These are phyloP conservation scores for Triplophysa bombifrons DNA, from an alignment of 2,797 vertebrate species.

Conservation along the genomic window DNA sequence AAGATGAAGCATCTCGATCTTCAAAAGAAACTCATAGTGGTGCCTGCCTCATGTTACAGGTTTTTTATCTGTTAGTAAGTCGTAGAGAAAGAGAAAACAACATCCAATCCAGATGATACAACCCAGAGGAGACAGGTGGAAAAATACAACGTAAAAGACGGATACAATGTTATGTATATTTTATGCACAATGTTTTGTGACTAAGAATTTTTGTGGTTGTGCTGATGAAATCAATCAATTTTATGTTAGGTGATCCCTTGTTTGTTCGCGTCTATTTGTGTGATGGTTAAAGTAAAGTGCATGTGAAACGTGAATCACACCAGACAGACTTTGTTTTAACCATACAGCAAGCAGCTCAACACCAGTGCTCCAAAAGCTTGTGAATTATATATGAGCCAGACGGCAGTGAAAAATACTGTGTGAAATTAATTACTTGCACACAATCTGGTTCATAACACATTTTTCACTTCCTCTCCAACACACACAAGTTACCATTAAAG, in stretches of 20 bases:
- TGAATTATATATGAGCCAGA: slow-evolving; percentile 7
- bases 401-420: neutral
- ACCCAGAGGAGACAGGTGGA: neutral
- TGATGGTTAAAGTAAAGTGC: neutral
- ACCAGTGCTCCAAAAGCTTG: neutral
- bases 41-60: neutral
- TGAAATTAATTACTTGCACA: neutral
- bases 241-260: neutral
- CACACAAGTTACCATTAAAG: neutral
- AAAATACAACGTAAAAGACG: neutral
- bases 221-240: too few relatives aligned
- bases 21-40: neutral
- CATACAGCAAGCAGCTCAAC: neutral
- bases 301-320: neutral
- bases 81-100: neutral
- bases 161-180: too few relatives aligned
- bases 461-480: neutral
- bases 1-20: slow-evolving; percentile 4
- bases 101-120: neutral
- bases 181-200: too few relatives aligned
- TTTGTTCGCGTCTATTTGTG: neutral
- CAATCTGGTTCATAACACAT: neutral
- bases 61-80: neutral
- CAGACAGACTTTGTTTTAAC: neutral
- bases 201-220: too few relatives aligned